Evolutionary conservation across 2,797 vertebrate genomes (phyloP).

Genomic region (Octomys mimax): DNA sequence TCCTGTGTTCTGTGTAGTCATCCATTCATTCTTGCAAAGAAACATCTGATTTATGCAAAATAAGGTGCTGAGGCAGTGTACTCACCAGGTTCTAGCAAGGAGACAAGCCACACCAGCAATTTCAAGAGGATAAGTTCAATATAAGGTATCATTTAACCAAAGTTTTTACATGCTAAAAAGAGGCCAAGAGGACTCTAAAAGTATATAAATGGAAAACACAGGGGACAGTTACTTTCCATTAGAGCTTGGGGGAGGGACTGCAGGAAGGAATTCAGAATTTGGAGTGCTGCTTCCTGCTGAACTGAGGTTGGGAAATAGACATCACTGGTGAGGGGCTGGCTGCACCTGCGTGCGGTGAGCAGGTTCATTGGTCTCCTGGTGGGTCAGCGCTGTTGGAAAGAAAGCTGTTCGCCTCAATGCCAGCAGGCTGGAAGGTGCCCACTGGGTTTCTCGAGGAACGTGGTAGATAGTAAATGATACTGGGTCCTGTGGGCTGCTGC

Average conservation of each 20-base stretch:
- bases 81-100: not conserved
- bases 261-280: not conserved
- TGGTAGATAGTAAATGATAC: not conserved
- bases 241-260: too few species aligned
- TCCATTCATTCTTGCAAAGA: not conserved
- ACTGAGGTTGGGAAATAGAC: not conserved
- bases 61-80: not conserved
- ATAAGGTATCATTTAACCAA: not conserved
- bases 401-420: not conserved
- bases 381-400: not conserved
- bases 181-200: not conserved
- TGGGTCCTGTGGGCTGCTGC: not conserved
- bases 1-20: too few species aligned
- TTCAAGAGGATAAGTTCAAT: conserved; percentile 21
- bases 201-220: not conserved
- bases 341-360: not conserved
- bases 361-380: not conserved
- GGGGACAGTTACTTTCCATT: not conserved
- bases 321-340: not conserved
- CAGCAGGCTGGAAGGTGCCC: not conserved
- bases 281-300: not conserved
- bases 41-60: not conserved
- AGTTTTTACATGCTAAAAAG: not conserved
- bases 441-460: not conserved
- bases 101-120: not conserved